Evolutionary conservation across 2,888 invertebrate genomes (phyloP).

Genomic region (Dusona sp.): DNA sequence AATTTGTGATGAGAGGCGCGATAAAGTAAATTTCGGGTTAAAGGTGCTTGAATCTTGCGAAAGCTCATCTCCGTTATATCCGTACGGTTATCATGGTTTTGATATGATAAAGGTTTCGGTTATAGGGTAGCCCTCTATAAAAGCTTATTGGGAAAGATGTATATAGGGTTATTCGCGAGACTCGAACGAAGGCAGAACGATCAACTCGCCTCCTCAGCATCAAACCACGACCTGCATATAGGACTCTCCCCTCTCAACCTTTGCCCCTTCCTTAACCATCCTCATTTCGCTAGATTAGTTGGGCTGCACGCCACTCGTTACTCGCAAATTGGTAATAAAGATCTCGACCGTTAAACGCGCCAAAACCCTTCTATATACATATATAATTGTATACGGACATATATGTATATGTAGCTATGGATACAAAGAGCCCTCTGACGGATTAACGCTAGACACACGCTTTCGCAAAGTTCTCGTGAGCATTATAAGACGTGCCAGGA

Average conservation of each 20-base stretch:
- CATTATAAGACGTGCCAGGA: constrained; percentile 63
- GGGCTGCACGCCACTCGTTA: constrained; percentile 68
- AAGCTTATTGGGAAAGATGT: constrained; percentile 30
- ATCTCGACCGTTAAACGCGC: constrained; percentile 64
- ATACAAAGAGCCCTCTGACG: constrained; percentile 37
- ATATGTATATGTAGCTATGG: background rate
- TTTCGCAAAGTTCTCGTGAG: constrained; percentile 60
- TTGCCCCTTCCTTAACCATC: constrained; percentile 2
- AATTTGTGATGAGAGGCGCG: constrained; percentile 4
- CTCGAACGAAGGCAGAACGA: constrained; percentile 39
- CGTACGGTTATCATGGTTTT: constrained; percentile 25
- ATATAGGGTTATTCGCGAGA: constrained; percentile 9
- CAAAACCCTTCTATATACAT: background rate
- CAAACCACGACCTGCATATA: constrained; percentile 5
- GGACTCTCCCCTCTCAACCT: background rate
- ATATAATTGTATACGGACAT: background rate
- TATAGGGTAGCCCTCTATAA: constrained; percentile 12
- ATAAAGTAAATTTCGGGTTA: constrained; percentile 33
- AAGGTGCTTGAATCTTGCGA: constrained; percentile 1
- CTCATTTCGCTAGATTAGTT: constrained; percentile 67
- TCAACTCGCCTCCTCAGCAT: constrained; percentile 29
- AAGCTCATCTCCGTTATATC: constrained; percentile 30
- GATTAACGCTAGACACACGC: constrained; percentile 65
- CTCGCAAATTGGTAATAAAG: constrained; percentile 69
- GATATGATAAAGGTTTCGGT: constrained; percentile 49